Conservation (phyloP, 2,888 invertebrate genomes). For the Drosophila quinaria region DNA sequence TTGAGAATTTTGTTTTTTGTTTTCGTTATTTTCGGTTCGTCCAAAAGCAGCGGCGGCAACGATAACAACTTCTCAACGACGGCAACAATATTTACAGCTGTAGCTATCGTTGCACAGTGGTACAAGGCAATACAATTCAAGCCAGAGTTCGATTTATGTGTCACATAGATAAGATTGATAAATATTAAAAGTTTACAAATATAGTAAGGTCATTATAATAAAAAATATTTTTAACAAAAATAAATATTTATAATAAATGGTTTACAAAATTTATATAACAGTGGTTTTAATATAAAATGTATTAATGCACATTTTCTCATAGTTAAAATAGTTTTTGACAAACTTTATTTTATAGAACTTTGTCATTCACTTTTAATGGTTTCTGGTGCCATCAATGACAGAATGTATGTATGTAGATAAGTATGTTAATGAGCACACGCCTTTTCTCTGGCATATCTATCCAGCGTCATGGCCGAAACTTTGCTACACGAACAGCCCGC, state of each 20-base stretch:
- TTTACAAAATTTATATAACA: neutral
- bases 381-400: conserved; percentile 2
- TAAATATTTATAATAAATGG: neutral
- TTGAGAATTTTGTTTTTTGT: conserved; percentile 35
- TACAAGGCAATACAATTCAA: neutral
- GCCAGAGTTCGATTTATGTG: neutral
- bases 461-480: conserved; percentile 68
- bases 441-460: conserved; percentile 43
- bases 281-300: neutral
- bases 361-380: conserved; percentile 9
- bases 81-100: conserved; percentile 80
- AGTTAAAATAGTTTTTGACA: neutral
- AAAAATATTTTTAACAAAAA: neutral
- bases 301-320: neutral
- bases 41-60: conserved; percentile 64
- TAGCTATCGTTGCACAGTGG: conserved; percentile 74
- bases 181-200: no score
- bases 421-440: conserved; percentile 38
- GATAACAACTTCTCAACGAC: conserved; percentile 79
- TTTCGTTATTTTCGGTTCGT: conserved; percentile 57
- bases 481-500: conserved; percentile 55
- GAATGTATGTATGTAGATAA: neutral
- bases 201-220: neutral
- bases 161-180: neutral
- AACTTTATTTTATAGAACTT: neutral